Base-by-base conservation (phyloP, 1,140 invertebrate genomes). In the Sitodiplosis mosellana region DNA sequence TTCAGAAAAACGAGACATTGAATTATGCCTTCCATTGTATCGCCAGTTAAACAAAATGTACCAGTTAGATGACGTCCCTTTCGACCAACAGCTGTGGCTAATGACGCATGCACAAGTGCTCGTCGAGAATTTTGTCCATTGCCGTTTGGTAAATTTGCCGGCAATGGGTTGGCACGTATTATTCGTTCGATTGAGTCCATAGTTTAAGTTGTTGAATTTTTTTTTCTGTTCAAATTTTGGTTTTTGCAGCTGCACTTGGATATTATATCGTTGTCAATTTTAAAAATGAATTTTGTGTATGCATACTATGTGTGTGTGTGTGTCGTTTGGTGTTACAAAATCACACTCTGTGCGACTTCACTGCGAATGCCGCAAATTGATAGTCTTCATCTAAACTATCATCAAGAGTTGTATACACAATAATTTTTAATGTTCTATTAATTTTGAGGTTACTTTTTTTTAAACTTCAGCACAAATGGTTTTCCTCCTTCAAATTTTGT, bases 1-100 rank as follows among this genome's bases (percentile, higher is more conserved):
- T 88, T 89, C 58, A 89, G 76, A 69, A 88, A 88, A 54, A 89
- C 86, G 55, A 89, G 74, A 66, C 86, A 89, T 70, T 89, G 85
- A 65, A 88, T 87, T 58, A 89, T 89, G 54, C 84, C 86, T 58
- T 89, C 85, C 85, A 88, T 88, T 44, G 85, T 87, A 66, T 87
- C 86, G 27, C 84, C 84, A 27, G 83, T 84, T 34, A 89, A 74
- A 57, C 83, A 86, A 66, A 89, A 88, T 40, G 83, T 87, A 48
- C 84, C 85, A 6, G 81, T 84, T 41, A 88, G 72, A 59, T 87
- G 83, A 49, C 83, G 72, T 51, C 81, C 81, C 58, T 83, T 81
- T 50, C 81, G 75, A 2, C 78, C 80, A 38, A 81, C 72, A 33
- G 80, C 76, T 2, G 81, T 79, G 50, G 80, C 80, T 51, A 83